These are phyloP conservation scores for Meteorus colon DNA, from an alignment of 2,888 invertebrate species.

Conservation along the genomic window DNA sequence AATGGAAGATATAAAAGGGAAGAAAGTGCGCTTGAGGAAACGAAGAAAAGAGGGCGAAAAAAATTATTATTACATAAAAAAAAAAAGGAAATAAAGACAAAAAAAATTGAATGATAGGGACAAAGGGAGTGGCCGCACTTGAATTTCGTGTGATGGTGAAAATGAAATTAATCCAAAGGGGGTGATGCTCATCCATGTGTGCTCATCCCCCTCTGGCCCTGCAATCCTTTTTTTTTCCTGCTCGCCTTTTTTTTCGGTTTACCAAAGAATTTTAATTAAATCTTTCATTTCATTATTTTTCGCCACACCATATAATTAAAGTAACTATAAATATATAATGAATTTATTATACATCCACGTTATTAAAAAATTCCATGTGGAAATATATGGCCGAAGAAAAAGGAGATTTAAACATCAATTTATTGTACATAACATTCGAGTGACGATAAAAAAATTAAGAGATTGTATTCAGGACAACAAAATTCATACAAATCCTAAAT, in stretches of 20 bases:
- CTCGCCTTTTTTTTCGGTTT: background rate
- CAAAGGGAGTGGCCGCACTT: slow-evolving; percentile 14
- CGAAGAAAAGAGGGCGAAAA: background rate
- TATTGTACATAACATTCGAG: too few relatives aligned
- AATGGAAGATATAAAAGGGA: slow-evolving; percentile 5
- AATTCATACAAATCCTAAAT: too few relatives aligned
- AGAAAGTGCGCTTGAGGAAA: slow-evolving; percentile 8
- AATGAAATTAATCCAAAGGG: slow-evolving; percentile 45
- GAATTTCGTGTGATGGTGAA: slow-evolving; percentile 40
- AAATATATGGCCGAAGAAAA: too few relatives aligned
- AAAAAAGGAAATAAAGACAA: background rate
- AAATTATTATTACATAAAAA: background rate
- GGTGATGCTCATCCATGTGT: slow-evolving; percentile 26
- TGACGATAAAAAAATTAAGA: too few relatives aligned
- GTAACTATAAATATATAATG: background rate
- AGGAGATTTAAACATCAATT: too few relatives aligned
- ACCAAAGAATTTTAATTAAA: slow-evolving; percentile 45
- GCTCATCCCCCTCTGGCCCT: slow-evolving; percentile 2
- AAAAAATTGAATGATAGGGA: slow-evolving; percentile 20
- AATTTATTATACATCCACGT: background rate
- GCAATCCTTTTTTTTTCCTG: background rate
- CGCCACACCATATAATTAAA: background rate
- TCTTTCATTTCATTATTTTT: slow-evolving; percentile 18
- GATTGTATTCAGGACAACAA: too few relatives aligned
- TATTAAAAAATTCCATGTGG: too few relatives aligned